phyloP scores from a whole-genome alignment of 1,140 invertebrate genomes.

The Camponotus pennsylvanicus region DNA sequence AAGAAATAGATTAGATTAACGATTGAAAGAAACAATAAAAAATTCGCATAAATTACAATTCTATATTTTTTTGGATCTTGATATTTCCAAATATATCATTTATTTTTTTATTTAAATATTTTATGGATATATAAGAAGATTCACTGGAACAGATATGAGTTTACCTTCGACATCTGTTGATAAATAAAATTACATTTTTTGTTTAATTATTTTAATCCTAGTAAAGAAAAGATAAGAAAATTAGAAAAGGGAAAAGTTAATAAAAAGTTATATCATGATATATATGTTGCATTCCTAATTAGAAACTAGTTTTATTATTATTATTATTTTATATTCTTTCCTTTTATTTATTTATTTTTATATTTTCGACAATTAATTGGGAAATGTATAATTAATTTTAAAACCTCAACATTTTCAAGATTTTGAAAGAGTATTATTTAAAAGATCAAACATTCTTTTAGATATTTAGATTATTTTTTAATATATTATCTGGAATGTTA shows the following conservation, averaged over 20 bases:
- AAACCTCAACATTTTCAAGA: background rate
- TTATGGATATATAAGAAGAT: background rate
- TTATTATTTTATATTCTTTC: background rate
- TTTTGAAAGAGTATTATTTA: constrained; percentile 39
- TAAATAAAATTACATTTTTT: constrained; percentile 24
- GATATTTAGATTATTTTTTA: background rate
- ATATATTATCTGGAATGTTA: background rate
- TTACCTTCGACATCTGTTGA: background rate
- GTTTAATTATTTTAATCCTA: background rate
- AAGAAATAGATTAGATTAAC: constrained; percentile 16
- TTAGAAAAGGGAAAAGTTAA: background rate
- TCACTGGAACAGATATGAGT: background rate
- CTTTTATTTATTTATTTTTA: background rate
- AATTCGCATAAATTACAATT: background rate
- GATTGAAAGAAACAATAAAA: constrained; percentile 25
- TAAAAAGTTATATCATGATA: constrained; percentile 5
- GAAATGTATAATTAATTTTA: background rate
- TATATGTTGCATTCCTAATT: constrained; percentile 10
- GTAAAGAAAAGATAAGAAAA: background rate
- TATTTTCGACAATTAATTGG: background rate
- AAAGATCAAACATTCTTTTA: constrained; percentile 12
- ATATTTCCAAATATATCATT: background rate
- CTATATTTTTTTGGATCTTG: background rate
- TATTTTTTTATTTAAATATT: background rate
- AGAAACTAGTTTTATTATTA: background rate